Conservation (phyloP, 2,797 vertebrate species). For the Amblyopsis hoosieri region DNA sequence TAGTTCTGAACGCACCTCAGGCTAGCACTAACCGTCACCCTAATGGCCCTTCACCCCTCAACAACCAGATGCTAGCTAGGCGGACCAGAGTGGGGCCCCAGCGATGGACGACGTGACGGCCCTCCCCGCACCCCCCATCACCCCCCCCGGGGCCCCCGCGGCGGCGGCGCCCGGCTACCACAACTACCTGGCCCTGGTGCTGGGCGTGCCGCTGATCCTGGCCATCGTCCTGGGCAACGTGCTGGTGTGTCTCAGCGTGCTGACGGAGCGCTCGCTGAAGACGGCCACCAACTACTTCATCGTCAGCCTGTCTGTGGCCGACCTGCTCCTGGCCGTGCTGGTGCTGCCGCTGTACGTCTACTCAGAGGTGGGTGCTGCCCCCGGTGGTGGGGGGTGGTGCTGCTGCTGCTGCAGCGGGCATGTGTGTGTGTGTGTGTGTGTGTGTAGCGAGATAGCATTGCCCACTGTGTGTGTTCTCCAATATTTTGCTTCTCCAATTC, state of each 20-base stretch:
- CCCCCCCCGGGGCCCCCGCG: constrained; percentile 8
- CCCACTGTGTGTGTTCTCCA: no score
- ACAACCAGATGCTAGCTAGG: constrained; percentile 59
- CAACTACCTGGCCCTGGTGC: constrained; percentile 71
- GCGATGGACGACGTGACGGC: constrained; percentile 72
- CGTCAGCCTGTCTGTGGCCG: constrained; percentile 75
- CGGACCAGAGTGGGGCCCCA: constrained; percentile 33
- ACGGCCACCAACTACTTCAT: constrained; percentile 82
- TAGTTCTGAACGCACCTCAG: no score
- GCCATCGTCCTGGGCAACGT: constrained; percentile 77
- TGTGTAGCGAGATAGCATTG: background rate
- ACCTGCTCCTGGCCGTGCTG: constrained; percentile 76
- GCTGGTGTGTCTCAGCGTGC: constrained; percentile 77
- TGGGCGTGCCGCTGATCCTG: constrained; percentile 72
- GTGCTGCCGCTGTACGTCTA: constrained; percentile 79
- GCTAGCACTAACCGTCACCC: no score
- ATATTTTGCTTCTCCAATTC: no score
- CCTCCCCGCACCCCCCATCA: background rate
- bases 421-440: constrained; percentile 8
- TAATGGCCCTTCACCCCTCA: no score
- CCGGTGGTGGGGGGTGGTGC: background rate
- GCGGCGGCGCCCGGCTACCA: constrained; percentile 35
- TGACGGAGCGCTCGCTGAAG: constrained; percentile 78
- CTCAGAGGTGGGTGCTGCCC: constrained; percentile 66
- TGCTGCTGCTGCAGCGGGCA: background rate